Evolutionary conservation across 1,140 invertebrate species (phyloP).

Genomic region (Heterodera carotae): DNA sequence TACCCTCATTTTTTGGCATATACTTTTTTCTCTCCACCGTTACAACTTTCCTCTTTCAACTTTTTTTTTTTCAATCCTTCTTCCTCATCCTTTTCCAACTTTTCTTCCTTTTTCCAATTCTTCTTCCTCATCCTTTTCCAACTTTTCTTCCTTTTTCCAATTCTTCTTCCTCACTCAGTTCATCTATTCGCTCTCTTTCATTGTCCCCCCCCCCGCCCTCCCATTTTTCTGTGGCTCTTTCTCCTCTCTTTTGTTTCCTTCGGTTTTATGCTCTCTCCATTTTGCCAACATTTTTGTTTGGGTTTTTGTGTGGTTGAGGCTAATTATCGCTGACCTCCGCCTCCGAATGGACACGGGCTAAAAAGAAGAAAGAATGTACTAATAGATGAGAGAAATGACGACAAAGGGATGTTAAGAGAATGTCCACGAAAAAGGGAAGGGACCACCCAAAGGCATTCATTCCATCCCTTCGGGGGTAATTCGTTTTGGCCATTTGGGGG

Average conservation of each 20-base stretch:
- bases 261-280: not conserved
- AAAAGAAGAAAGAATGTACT: not conserved
- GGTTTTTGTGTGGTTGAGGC: not conserved
- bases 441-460: not conserved
- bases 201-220: not conserved
- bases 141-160: not conserved
- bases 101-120: not conserved
- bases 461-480: not conserved
- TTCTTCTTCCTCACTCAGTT: too few relatives aligned
- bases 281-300: conserved; percentile 9
- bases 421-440: not conserved
- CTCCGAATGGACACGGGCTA: conserved; percentile 9
- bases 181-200: not conserved
- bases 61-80: too few relatives aligned
- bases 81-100: not conserved
- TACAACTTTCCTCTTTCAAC: too few relatives aligned
- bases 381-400: not conserved
- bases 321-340: conserved; percentile 2
- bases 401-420: not conserved
- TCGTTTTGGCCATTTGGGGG: not conserved
- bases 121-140: not conserved
- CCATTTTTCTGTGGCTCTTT: too few relatives aligned
- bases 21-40: too few relatives aligned
- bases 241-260: not conserved
- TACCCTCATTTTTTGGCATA: too few relatives aligned